phyloP scores from a whole-genome alignment of 2,888 invertebrate genomes.

The Morpho deidamia region DNA sequence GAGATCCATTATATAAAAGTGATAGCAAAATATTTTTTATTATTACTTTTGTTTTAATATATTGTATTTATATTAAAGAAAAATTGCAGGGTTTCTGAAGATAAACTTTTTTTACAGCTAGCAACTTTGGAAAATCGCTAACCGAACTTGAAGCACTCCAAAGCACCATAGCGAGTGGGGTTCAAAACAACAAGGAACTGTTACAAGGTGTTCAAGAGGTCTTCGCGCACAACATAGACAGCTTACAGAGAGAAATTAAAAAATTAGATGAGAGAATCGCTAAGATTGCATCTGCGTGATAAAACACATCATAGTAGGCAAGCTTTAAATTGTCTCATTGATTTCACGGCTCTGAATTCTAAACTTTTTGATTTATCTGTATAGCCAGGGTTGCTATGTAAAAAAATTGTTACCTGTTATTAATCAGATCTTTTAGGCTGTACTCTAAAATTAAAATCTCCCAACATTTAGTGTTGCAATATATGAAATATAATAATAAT shows the following conservation, averaged over 20 bases:
- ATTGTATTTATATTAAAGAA: no score
- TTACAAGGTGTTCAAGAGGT: slow-evolving; percentile 89
- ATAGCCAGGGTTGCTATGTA: slow-evolving; percentile 19
- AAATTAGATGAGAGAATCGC: slow-evolving; percentile 86
- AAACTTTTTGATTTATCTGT: slow-evolving; percentile 12
- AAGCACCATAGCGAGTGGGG: slow-evolving; percentile 82
- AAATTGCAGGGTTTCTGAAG: no score
- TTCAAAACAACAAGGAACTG: slow-evolving; percentile 88
- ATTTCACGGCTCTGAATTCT: no score
- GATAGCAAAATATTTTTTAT: no score
- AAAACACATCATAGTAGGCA: slow-evolving; percentile 13
- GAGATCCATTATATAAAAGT: no score
- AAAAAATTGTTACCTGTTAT: not conserved
- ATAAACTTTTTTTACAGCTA: slow-evolving; percentile 75
- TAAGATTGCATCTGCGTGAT: slow-evolving; percentile 72
- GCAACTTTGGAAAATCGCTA: slow-evolving; percentile 91
- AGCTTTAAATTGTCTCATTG: slow-evolving; percentile 8
- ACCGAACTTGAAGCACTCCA: slow-evolving; percentile 89
- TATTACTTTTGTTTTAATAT: no score
- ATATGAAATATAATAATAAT: no score
- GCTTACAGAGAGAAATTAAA: slow-evolving; percentile 85
- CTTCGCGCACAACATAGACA: slow-evolving; percentile 87
- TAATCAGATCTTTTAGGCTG: no score
- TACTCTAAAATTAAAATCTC: no score
- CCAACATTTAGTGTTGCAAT: no score